Evolutionary conservation across 1,140 invertebrate genomes (phyloP).

Genomic region (Cherax quadricarinatus): DNA sequence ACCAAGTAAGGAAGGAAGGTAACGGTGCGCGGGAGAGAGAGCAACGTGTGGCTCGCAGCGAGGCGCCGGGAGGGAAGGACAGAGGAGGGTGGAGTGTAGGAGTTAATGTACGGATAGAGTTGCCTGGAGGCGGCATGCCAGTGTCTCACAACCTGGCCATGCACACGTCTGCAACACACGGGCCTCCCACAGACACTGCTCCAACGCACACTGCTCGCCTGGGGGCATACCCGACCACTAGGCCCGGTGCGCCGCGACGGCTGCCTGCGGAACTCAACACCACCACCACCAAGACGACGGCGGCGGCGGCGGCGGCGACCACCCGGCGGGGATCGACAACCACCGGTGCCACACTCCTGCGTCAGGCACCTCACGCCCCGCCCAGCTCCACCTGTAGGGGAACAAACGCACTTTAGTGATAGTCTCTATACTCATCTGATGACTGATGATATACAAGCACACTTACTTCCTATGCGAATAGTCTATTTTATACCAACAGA

Average conservation of each 20-base stretch:
- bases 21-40: constrained; percentile 24
- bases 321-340: background rate
- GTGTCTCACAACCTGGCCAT: constrained; percentile 43
- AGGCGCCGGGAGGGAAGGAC: constrained; percentile 21
- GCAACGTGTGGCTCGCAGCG: constrained; percentile 31
- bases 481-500: too few species aligned
- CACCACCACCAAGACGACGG: background rate
- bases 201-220: constrained; percentile 17
- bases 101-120: constrained; percentile 49
- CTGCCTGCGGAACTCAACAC: background rate
- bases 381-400: background rate
- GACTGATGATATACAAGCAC: too few species aligned
- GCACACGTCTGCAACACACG: constrained; percentile 43
- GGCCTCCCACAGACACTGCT: constrained; percentile 34
- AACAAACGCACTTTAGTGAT: background rate
- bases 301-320: constrained; percentile 13
- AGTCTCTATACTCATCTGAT: too few species aligned
- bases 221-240: constrained; percentile 37
- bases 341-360: constrained; percentile 7
- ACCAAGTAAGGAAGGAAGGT: constrained; percentile 47
- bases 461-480: too few species aligned
- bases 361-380: constrained; percentile 16
- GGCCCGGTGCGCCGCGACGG: constrained; percentile 21
- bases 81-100: constrained; percentile 55
- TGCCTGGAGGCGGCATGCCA: constrained; percentile 45